Base-by-base conservation (phyloP, 2,797 vertebrate species). In the Hirundo rustica region DNA sequence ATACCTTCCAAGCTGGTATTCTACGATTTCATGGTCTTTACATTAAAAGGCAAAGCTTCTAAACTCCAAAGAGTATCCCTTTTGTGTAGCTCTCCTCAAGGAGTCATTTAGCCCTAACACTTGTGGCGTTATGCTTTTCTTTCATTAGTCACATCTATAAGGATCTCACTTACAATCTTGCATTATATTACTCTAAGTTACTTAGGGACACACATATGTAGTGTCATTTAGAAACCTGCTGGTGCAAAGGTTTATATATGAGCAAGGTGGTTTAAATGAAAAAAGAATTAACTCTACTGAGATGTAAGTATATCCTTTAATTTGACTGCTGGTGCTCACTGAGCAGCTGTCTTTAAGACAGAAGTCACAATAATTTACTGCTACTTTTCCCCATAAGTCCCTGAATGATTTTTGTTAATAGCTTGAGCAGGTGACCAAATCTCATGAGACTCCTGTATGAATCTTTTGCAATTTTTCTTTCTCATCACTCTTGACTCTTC, bases 381-480 rank as follows among this genome's bases (percentile, higher is more conserved):
- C 26, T 70, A 16, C 42, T 61, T 95, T 90, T 50, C 60, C 36
- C 48, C 66, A 42, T 54, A 92, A 81, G 36, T 82, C 64, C 17
- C 60, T 42, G 67, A 90, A 88, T 87, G 7, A 53, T 76, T 84
- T 86, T 78, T 96, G 92, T 67, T 53, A 92, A 73, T 71, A 87
- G 29, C 77, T 96, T 6, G 25, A 85, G 61, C 60, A 86, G 88
- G 57, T 88, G 84, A 61, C 77, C 75, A 71, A 82, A 94, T 94
- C 85, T 89, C 67, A 61, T 67, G 76, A 88, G 86, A 85, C n/a
- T 85, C 45, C 30, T 71, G 17, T 64, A 42, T 61, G 16, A 68
- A 64, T 89, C 44, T 92, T 88, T 12, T 72, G 57, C 60, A 77
- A 23, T 85, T 94, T 94, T 95, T 53, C 60, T 81, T 82, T 89